These are phyloP conservation scores for Coptodon bakossiorum DNA, from an alignment of 2,113 vertebrate genomes.

Conservation along the genomic window DNA sequence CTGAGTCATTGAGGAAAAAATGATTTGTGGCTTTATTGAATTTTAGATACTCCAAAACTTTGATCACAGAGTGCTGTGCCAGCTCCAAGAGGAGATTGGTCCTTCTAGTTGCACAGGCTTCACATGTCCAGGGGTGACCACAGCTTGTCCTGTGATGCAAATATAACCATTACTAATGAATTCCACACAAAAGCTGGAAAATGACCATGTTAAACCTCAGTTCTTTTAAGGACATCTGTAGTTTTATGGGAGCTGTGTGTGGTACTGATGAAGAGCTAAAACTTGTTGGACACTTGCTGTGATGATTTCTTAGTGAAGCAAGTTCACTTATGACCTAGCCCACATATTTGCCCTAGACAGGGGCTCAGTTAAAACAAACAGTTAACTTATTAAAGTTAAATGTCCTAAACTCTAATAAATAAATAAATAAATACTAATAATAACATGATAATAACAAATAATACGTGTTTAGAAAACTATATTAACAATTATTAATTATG, in stretches of 20 bases:
- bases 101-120: not conserved
- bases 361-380: not conserved
- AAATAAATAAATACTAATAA: not conserved
- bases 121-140: not conserved
- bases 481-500: not conserved
- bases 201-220: not conserved
- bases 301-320: not conserved
- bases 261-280: not conserved
- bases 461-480: not conserved
- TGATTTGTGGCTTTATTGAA: not conserved
- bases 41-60: constrained; percentile 14
- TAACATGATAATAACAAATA: not conserved
- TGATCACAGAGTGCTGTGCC: not conserved
- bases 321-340: not conserved
- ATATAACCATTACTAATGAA: not conserved
- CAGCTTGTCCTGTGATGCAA: not conserved
- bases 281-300: not conserved
- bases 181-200: not conserved
- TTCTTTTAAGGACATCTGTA: not conserved
- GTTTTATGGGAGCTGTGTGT: not conserved
- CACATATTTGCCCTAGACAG: not conserved
- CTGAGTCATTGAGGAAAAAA: not conserved
- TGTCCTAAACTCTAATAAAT: not conserved
- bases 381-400: not conserved
- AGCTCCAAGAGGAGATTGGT: not conserved